Conservation (phyloP, 2,113 vertebrate species). For the Phalacrocorax carbo region DNA sequence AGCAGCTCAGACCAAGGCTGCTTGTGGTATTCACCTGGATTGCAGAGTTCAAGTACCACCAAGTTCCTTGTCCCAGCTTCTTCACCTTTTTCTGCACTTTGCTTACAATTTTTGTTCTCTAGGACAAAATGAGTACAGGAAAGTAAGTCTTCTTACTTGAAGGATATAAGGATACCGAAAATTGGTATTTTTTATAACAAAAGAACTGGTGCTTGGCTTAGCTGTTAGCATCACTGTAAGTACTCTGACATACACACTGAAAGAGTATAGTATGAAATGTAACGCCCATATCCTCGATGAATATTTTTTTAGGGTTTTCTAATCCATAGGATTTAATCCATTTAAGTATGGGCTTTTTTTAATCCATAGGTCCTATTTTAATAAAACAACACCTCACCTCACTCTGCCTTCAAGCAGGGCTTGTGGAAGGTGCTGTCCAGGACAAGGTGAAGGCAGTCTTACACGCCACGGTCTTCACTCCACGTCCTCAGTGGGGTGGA, state of each 20-base stretch:
- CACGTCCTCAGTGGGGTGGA: not conserved
- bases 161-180: not conserved
- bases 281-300: not conserved
- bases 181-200: not conserved
- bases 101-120: not conserved
- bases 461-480: too few relatives aligned
- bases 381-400: not conserved
- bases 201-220: not conserved
- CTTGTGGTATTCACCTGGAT: not conserved
- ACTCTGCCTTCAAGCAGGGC: not conserved
- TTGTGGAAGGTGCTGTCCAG: not conserved
- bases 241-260: accelerated
- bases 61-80: not conserved
- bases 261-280: not conserved
- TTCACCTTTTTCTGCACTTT: not conserved
- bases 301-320: not conserved
- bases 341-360: not conserved
- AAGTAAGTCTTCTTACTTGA: not conserved
- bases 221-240: not conserved
- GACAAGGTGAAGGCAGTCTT: not conserved
- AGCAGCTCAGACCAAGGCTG: not conserved
- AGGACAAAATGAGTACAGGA: not conserved
- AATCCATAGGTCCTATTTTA: not conserved
- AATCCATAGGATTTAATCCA: not conserved
- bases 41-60: not conserved